These are phyloP conservation scores for Archivesica marissinica DNA, from an alignment of 1,140 invertebrate species.

Conservation along the genomic window DNA sequence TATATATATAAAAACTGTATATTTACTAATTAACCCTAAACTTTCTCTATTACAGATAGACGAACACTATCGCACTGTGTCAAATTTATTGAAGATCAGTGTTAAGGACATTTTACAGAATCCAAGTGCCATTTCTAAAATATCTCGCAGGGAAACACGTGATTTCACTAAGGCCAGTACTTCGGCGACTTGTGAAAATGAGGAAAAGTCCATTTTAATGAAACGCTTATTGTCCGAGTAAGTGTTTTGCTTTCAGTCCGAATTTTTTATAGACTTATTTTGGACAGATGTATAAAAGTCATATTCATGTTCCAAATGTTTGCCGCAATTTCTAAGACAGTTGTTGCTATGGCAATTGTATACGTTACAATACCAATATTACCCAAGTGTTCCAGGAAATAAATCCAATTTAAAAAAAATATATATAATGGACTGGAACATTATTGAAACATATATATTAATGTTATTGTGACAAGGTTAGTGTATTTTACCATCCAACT, in stretches of 20 bases:
- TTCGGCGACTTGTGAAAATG: not conserved
- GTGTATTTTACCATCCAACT: too few species aligned
- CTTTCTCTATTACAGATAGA: constrained; percentile 6
- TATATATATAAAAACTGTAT: not conserved
- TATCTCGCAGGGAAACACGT: not conserved
- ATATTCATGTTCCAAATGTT: too few species aligned
- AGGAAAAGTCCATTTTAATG: not conserved
- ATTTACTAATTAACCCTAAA: not conserved
- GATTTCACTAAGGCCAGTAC: not conserved
- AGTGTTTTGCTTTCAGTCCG: not conserved
- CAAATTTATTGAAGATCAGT: not conserved
- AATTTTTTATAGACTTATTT: not conserved
- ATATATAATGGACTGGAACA: too few species aligned
- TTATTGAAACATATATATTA: too few species aligned
- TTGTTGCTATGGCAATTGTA: too few species aligned
- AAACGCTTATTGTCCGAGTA: not conserved
- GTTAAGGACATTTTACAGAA: not conserved
- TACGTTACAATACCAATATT: too few species aligned
- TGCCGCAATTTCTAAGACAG: too few species aligned
- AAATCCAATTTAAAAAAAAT: too few species aligned
- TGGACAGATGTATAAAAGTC: not conserved
- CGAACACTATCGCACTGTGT: not conserved
- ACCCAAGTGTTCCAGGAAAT: too few species aligned
- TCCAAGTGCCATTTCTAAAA: not conserved
- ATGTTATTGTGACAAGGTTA: too few species aligned